Percentiles rank a stretch among this genome's conserved stretches.
Conservation (phyloP, 2,888 invertebrate genomes). For the Ormyrus labotus region DNA sequence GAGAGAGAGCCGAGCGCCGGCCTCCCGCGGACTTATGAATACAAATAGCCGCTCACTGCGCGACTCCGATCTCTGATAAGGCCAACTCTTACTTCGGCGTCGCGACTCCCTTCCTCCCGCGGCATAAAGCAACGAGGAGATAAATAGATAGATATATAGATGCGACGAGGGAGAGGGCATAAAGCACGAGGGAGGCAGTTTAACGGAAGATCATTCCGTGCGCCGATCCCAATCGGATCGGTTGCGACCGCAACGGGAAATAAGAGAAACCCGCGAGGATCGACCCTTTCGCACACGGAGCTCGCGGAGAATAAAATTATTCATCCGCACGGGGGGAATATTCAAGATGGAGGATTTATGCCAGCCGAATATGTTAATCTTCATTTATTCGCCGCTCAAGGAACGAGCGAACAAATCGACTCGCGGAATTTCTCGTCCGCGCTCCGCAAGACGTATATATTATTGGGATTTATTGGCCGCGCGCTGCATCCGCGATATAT, state of each 20-base stretch:
- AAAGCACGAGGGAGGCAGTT: constrained; percentile 31
- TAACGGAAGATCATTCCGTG: constrained; percentile 53
- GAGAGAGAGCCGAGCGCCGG: constrained; percentile 69
- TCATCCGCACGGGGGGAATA: constrained; percentile 28
- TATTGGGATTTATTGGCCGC: constrained; percentile 43
- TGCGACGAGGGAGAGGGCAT: constrained; percentile 41
- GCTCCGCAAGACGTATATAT: constrained; percentile 44
- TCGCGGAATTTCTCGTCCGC: constrained; percentile 31
- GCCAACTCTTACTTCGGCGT: constrained; percentile 47
- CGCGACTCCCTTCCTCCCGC: constrained; percentile 31
- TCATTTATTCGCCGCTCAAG: constrained; percentile 25
- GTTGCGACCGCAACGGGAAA: constrained; percentile 39
- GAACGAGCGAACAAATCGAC: constrained; percentile 39
- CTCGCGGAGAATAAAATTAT: constrained; percentile 47
- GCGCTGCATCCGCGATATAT: constrained; percentile 32
- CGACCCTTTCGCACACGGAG: too few relatives aligned
- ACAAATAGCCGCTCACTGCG: constrained; percentile 76
- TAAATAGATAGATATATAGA: constrained; percentile 44
- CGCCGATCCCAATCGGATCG: constrained; percentile 58
- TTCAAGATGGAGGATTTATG: constrained; percentile 50
- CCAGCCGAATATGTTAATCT: constrained; percentile 51
- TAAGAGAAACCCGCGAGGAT: constrained; percentile 28
- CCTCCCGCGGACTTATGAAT: constrained; percentile 76
- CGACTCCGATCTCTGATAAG: constrained; percentile 75
- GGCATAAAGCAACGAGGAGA: constrained; percentile 36